Conservation (phyloP, 2,888 invertebrate species). For the Synanthedon vespiformis region DNA sequence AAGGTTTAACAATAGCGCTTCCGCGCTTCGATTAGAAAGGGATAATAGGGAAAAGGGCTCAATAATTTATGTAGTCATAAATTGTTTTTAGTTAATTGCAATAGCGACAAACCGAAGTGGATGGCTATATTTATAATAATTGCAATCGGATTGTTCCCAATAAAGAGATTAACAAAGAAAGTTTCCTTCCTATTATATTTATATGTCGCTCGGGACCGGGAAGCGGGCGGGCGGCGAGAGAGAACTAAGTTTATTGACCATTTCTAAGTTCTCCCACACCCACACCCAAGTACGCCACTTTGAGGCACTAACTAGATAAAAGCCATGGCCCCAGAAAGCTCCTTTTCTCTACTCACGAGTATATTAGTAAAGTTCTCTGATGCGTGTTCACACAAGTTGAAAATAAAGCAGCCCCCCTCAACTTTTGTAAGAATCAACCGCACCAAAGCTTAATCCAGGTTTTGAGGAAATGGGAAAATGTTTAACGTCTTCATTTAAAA, state of each 20-base stretch:
- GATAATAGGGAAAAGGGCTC: too few relatives aligned
- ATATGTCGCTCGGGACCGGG: neutral
- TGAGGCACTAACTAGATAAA: slow-evolving; percentile 55
- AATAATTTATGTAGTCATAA: too few relatives aligned
- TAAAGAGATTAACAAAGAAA: too few relatives aligned
- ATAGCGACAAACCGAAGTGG: too few relatives aligned
- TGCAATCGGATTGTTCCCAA: too few relatives aligned
- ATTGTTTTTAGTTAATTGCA: too few relatives aligned
- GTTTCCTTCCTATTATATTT: too few relatives aligned
- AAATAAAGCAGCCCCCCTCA: neutral
- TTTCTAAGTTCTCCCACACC: slow-evolving; percentile 41
- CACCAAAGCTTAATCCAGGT: slow-evolving; percentile 8
- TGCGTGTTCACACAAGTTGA: slow-evolving; percentile 47
- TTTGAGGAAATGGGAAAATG: neutral
- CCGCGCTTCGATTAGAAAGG: too few relatives aligned
- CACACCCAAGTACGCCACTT: slow-evolving; percentile 45
- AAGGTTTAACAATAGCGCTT: too few relatives aligned
- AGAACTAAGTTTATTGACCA: slow-evolving; percentile 56
- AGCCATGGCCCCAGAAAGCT: slow-evolving; percentile 44
- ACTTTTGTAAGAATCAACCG: neutral
- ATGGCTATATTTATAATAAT: too few relatives aligned
- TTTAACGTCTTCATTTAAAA: neutral
- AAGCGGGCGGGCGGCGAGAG: neutral
- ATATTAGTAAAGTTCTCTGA: slow-evolving; percentile 57
- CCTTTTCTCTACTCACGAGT: slow-evolving; percentile 57